Evolutionary conservation across 1,140 invertebrate species (phyloP), one percentile per base, ranked within the genome.

Genomic region (Psilanteris sp.): DNA sequence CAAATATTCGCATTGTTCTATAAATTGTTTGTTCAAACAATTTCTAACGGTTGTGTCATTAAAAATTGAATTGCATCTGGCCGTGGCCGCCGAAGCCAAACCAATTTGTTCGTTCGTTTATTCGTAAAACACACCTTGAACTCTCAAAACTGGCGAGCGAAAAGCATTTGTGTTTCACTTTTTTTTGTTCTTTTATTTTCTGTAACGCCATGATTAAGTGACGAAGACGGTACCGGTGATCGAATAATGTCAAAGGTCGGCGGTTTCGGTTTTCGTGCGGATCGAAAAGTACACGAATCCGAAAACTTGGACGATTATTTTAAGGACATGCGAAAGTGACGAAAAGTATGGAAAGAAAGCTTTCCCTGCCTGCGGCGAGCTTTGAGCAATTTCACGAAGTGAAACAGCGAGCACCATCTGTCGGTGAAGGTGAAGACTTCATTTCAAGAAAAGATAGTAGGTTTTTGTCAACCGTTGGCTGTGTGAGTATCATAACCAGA

Each of bases 281-380:
- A n/a, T n/a, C n/a, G n/a, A n/a, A n/a, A n/a, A n/a, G n/a, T n/a
- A n/a, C n/a, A n/a, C n/a, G n/a, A n/a, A n/a, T n/a, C n/a, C n/a
- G 18, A 20, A 5, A 7, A 8, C 8, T 26, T 26, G 16, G 22
- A 11, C 15, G 8, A 36, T 37, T 15, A 6, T 2, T 10, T 22
- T 9, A 3, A 3, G 54, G 10, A 2, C 11, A 15, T 1, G 20
- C 41, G 55, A 61, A 61, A 59, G 54, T 11, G 39, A 32, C 18
- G 31, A 43, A 57, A 43, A 27, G n/a, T n/a, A n/a, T n/a, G n/a
- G n/a, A 8, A 44, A 22, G 24, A 37, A 46, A 64, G 59, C 59
- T 64, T 64, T 64, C 44, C 13, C 31, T 29, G 43, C 43, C 44
- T 32, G 0, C 34, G 34, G 44, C 34, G 13, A 39, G 34, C 44